Evolutionary conservation across 2,113 vertebrate genomes (phyloP).

Genomic region (Galeopterus variegatus): DNA sequence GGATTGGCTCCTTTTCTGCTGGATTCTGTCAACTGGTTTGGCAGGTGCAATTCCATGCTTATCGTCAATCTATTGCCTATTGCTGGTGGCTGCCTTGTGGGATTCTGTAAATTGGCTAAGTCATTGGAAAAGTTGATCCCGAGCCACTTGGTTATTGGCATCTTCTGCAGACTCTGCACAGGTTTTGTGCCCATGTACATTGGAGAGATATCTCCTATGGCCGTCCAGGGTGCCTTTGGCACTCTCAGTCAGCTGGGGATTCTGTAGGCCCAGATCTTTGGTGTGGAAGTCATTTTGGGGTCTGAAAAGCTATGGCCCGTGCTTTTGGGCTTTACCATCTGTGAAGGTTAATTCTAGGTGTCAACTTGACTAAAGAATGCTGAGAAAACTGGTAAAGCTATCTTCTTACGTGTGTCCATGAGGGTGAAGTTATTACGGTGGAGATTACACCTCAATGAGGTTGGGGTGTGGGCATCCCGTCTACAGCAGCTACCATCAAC

Average conservation of each 20-base stretch:
- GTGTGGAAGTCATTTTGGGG: slow-evolving; percentile 88
- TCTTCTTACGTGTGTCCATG: too few relatives aligned
- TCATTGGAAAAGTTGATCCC: slow-evolving; percentile 95
- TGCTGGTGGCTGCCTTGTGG: slow-evolving; percentile 93
- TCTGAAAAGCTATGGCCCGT: slow-evolving; percentile 85
- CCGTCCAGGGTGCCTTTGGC: slow-evolving; percentile 95
- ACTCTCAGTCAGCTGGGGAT: slow-evolving; percentile 98
- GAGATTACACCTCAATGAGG: too few relatives aligned
- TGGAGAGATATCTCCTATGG: slow-evolving; percentile 95
- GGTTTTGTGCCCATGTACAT: slow-evolving; percentile 98
- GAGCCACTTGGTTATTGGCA: slow-evolving; percentile 94
- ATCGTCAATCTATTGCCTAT: slow-evolving; percentile 92
- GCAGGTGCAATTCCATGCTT: slow-evolving; percentile 98
- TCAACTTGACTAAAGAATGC: too few relatives aligned
- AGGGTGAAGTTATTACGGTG: too few relatives aligned
- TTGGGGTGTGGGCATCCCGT: too few relatives aligned
- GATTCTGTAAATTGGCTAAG: slow-evolving; percentile 88
- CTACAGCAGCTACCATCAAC: too few relatives aligned
- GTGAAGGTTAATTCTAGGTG: too few relatives aligned
- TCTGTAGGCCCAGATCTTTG: slow-evolving; percentile 94
- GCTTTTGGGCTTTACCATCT: slow-evolving; percentile 87
- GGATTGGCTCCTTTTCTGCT: slow-evolving; percentile 95
- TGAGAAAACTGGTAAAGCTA: too few relatives aligned
- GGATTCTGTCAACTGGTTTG: slow-evolving; percentile 95
- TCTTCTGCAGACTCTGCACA: slow-evolving; percentile 95